Percentiles rank a stretch among this genome's conserved stretches.
Conservation (phyloP, 2,797 vertebrate species). For the Karalla daura region DNA sequence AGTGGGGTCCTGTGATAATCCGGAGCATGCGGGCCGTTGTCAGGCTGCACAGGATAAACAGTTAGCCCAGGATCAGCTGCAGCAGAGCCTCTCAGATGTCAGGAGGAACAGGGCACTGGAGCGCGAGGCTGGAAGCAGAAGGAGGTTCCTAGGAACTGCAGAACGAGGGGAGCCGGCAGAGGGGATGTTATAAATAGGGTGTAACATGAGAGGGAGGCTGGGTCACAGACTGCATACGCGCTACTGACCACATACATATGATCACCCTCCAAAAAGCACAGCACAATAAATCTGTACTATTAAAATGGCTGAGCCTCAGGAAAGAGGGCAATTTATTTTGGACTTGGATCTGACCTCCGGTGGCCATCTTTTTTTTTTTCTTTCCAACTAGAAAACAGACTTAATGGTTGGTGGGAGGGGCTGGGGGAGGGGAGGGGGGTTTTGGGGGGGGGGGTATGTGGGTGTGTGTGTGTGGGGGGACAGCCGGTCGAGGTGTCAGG, state of each 20-base stretch:
- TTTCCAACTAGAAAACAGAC: constrained; percentile 48
- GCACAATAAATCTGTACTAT: constrained; percentile 82
- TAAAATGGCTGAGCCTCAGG: constrained; percentile 79
- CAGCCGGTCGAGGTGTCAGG: constrained; percentile 47
- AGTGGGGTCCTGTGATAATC: constrained; percentile 86
- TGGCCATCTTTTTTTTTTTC: constrained; percentile 64
- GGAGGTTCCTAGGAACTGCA: constrained; percentile 92
- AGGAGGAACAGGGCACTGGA: constrained; percentile 77
- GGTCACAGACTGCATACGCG: constrained; percentile 88
- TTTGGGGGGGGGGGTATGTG: neutral
- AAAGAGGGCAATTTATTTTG: constrained; percentile 78
- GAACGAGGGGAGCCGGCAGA: constrained; percentile 88
- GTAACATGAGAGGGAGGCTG: constrained; percentile 99
- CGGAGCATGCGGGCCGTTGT: constrained; percentile 84
- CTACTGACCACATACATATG: constrained; percentile 93
- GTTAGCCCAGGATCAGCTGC: constrained; percentile 84
- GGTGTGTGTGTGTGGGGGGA: constrained; percentile 20
- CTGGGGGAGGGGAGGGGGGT: neutral
- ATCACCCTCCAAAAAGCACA: constrained; percentile 88
- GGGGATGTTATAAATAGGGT: constrained; percentile 99
- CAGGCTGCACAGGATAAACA: constrained; percentile 85
- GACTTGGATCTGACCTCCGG: constrained; percentile 72
- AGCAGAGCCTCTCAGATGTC: constrained; percentile 89
- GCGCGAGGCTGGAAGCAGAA: constrained; percentile 85
- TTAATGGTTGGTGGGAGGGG: constrained; percentile 54